Base-by-base conservation (phyloP, 2,797 vertebrate species). In the Acomys russatus region DNA sequence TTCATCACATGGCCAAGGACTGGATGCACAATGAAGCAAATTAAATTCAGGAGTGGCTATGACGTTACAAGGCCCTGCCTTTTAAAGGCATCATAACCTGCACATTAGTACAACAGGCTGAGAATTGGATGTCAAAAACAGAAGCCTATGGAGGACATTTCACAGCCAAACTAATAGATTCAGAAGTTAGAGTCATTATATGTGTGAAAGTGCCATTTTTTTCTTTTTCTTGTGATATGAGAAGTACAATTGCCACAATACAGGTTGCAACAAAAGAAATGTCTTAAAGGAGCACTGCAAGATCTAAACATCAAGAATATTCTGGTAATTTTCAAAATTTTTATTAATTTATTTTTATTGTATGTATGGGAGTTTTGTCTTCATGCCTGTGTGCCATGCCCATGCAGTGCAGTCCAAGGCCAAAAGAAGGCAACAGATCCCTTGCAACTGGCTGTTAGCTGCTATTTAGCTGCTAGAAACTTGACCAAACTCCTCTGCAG, bases 171-270 rank as follows among this genome's bases (percentile, higher is more conserved):
- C 51, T 56, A 73, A 59, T 18, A 49, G 2, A 73, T 15, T 73
- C 5, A 38, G 91, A 83, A 80, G 12, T 49, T 83, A 92, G 30
- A 66, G 80, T 88, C 12, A 59, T 88, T 1, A 68, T 15, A 63
- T 70, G 74, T 84, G 22, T 64, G 18, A 79, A 4, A 59, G 17
- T 59, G 28, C 10, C 76, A 84, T 33, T 86, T 87, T 44, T 44
- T 44, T 44, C 44, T 44, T 44, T 86, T 88, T 73, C 28, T 92
- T 93, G 73, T 92, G 54, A 86, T 86, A 94, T 54, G 59, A 91
- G 56, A 91, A 63, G 30, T 20, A 91, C 38, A 71, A 56, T 49
- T 84, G 14, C 25, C 54, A 74, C 33, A 68, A 82, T 91, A 68
- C 73, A 95, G 35, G 22, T 35, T 91, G 83, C 63, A 95, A 68